Percentiles rank a stretch among this genome's conserved stretches.
Evolutionary conservation across 1,140 invertebrate species (phyloP).

Genomic region (Dinoponera quadriceps): DNA sequence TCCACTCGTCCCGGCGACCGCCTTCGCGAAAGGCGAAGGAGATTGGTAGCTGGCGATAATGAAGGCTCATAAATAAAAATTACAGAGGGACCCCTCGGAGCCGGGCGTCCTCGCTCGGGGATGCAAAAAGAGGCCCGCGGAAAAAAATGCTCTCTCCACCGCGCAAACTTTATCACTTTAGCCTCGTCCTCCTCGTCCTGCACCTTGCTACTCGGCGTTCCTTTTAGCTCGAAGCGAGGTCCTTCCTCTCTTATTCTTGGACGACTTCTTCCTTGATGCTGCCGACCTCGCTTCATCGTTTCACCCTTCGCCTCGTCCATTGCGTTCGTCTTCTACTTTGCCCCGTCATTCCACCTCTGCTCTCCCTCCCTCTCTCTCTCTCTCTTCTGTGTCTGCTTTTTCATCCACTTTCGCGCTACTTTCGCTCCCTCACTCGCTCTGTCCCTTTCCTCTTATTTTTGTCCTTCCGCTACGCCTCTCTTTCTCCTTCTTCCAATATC

Average conservation of each 20-base stretch:
- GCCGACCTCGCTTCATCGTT: slow-evolving; percentile 1
- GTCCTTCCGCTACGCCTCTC: slow-evolving; percentile 11
- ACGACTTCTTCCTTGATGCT: slow-evolving; percentile 28
- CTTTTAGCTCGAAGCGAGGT: slow-evolving; percentile 26
- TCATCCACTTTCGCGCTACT: slow-evolving; percentile 38
- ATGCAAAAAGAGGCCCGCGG: slow-evolving; percentile 49
- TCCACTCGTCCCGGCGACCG: background rate
- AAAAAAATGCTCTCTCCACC: slow-evolving; percentile 68
- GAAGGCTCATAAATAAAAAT: slow-evolving; percentile 76
- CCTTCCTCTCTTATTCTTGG: background rate
- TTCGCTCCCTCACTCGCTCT: slow-evolving; percentile 11
- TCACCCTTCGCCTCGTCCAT: too few species aligned
- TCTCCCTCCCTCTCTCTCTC: background rate
- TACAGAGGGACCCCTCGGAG: slow-evolving; percentile 42
- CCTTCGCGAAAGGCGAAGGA: slow-evolving; percentile 31
- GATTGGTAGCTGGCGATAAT: slow-evolving; percentile 72
- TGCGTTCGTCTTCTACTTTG: slow-evolving; percentile 1
- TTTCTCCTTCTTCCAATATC: slow-evolving; percentile 59
- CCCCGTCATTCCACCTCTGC: background rate
- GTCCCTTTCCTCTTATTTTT: slow-evolving; percentile 41
- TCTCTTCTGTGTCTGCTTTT: background rate
- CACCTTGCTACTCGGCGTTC: slow-evolving; percentile 15
- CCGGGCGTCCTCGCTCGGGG: background rate
- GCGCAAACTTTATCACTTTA: slow-evolving; percentile 76
- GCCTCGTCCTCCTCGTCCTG: background rate